A percentile compares a stretch with the other conserved stretches of the same genome.
These are phyloP conservation scores for Trissoscelio sp. DNA, from an alignment of 2,888 invertebrate species.

Conservation along the genomic window DNA sequence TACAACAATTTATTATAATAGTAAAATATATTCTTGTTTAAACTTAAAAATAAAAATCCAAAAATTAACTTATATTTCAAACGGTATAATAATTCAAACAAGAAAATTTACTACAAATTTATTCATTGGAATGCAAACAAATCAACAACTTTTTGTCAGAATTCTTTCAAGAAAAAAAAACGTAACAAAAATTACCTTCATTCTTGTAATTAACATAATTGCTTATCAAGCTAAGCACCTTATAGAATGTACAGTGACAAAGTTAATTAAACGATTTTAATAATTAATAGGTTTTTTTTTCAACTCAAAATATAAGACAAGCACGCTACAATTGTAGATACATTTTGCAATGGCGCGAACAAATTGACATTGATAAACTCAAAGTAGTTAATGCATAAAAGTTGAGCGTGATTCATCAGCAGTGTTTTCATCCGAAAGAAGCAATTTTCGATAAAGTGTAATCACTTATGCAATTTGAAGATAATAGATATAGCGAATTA, in stretches of 20 bases:
- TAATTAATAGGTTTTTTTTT: not conserved
- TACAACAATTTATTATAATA: no score
- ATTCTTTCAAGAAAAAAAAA: not conserved
- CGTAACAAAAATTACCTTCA: not conserved
- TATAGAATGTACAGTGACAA: not conserved
- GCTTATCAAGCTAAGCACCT: not conserved
- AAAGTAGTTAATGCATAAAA: not conserved
- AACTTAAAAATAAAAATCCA: no score
- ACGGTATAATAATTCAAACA: no score
- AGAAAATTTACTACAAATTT: no score
- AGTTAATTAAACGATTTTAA: not conserved
- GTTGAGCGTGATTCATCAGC: not conserved
- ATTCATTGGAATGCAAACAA: not conserved
- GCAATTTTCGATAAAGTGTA: constrained; percentile 1
- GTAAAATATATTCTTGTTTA: no score
- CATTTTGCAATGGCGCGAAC: no score
- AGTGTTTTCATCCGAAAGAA: not conserved
- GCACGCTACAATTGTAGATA: no score
- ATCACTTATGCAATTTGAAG: constrained; percentile 22
- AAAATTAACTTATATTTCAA: no score
- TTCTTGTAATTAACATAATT: not conserved
- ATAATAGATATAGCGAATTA: not conserved
- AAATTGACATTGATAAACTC: not conserved
- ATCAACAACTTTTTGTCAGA: not conserved
- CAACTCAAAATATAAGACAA: no score